Percentiles rank a stretch among this genome's conserved stretches.
Conservation (phyloP, 2,888 invertebrate genomes). For the Phania funesta region DNA sequence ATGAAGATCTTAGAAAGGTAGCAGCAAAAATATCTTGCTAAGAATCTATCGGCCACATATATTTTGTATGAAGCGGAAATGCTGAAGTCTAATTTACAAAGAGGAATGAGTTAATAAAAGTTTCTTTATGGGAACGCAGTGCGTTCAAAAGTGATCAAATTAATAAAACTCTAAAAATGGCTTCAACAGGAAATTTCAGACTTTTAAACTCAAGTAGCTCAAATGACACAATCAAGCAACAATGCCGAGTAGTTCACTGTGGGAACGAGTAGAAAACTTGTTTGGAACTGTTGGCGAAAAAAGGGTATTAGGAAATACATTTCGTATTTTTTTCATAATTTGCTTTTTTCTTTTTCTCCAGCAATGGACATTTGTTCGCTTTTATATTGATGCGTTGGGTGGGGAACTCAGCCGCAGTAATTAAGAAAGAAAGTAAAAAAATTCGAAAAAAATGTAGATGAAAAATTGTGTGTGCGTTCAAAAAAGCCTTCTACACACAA, state of each 20-base stretch:
- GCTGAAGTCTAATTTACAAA: too few species aligned
- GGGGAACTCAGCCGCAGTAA: constrained; percentile 39
- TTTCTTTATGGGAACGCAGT: too few species aligned
- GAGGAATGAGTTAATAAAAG: too few species aligned
- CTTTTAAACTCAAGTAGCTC: neutral
- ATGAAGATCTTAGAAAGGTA: too few species aligned
- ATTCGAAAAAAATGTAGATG: constrained; percentile 37
- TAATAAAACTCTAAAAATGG: too few species aligned
- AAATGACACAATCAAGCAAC: neutral
- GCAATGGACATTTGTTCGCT: constrained; percentile 45
- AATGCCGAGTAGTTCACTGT: neutral
- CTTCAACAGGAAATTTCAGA: too few species aligned
- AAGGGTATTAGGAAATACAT: constrained; percentile 58
- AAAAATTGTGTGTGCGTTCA: constrained; percentile 55
- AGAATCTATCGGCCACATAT: too few species aligned
- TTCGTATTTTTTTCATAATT: constrained; percentile 41
- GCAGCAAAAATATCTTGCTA: too few species aligned
- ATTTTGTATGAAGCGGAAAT: too few species aligned
- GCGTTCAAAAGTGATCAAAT: too few species aligned
- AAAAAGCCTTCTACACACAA: constrained; percentile 45
- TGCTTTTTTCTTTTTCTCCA: constrained; percentile 3
- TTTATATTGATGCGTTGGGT: constrained; percentile 61
- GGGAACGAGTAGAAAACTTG: constrained; percentile 19
- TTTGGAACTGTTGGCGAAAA: constrained; percentile 34
- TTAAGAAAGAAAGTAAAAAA: constrained; percentile 47